Conservation (phyloP, 2,797 vertebrate species). For the Enteromius viviparus region DNA sequence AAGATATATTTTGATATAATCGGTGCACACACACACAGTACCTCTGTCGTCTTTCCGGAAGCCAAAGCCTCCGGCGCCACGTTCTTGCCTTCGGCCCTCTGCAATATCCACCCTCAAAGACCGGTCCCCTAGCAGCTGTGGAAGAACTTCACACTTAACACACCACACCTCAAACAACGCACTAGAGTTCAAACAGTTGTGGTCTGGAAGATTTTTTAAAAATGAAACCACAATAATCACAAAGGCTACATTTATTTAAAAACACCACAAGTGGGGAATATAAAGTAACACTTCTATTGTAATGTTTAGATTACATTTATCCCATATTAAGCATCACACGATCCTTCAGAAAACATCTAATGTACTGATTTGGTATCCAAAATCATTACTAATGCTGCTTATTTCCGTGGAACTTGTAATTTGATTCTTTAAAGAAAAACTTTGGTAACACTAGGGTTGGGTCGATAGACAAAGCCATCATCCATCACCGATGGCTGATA, state of each 20-base stretch:
- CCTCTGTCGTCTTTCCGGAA: conserved; percentile 98
- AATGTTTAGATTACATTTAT: neutral
- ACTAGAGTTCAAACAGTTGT: neutral
- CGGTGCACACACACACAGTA: conserved; percentile 41
- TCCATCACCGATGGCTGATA: too few species aligned
- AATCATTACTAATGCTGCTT: neutral
- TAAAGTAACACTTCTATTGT: neutral
- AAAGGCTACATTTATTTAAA: neutral
- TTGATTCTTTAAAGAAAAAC: too few species aligned
- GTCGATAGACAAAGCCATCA: too few species aligned
- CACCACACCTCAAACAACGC: conserved; percentile 23
- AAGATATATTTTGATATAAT: neutral
- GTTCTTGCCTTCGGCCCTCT: conserved; percentile 94
- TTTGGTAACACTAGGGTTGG: too few species aligned
- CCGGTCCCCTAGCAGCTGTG: conserved; percentile 87
- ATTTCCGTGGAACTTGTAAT: too few species aligned
- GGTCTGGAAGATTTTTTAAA: neutral
- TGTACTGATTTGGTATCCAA: neutral
- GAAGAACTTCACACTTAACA: conserved; percentile 48
- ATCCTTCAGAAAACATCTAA: neutral
- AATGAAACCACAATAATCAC: too few species aligned
- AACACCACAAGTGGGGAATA: neutral
- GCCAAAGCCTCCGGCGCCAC: conserved; percentile 86
- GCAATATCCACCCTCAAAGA: conserved; percentile 96
- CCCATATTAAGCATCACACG: neutral